Conservation (phyloP, 2,113 vertebrate genomes). For the Phalacrocorax aristotelis region DNA sequence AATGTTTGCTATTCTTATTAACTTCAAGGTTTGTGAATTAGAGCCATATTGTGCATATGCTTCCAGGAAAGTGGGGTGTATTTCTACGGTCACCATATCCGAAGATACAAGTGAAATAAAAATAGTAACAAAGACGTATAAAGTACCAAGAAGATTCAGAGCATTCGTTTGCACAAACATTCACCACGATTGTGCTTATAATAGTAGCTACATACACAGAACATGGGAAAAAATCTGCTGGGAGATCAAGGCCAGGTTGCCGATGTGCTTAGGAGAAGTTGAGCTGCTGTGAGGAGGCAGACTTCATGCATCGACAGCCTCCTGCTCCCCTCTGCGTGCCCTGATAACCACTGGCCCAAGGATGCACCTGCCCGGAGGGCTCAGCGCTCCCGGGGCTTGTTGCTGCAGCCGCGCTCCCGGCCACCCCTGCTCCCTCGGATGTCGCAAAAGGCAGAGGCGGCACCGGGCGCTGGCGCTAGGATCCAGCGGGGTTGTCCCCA, state of each 20-base stretch:
- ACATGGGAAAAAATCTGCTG: not conserved
- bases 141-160: not conserved
- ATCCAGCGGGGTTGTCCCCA: not conserved
- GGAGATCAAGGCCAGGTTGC: not conserved
- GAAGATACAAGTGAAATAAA: not conserved
- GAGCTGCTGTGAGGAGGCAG: not conserved
- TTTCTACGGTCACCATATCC: not conserved
- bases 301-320: no score
- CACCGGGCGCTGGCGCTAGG: accelerated
- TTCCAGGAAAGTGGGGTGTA: not conserved
- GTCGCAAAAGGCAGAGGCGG: not conserved
- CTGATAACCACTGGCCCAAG: not conserved
- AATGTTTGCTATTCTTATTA: not conserved
- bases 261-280: not conserved
- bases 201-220: not conserved
- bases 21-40: not conserved
- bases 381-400: accelerated
- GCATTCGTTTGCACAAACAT: not conserved
- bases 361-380: not conserved
- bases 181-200: not conserved
- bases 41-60: not conserved
- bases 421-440: not conserved
- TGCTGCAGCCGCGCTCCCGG: not conserved
- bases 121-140: not conserved
- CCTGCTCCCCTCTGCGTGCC: not conserved